phyloP scores from a whole-genome alignment of 2,113 vertebrate genomes.

The zebrafish (Danio rerio) region GRCz12tu NC_133194.1:41773001-41773500 shows the following conservation, averaged over 20 bases:
- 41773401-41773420: too few relatives aligned
- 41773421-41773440: too few relatives aligned
- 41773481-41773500: too few relatives aligned
- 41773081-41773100: constrained; percentile 43
- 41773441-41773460: too few relatives aligned
- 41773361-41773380: too few relatives aligned
- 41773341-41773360: too few relatives aligned
- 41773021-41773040: not conserved
- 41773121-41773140: constrained; percentile 45
- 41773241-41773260: not conserved
- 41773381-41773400: too few relatives aligned
- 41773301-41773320: too few relatives aligned
- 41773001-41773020: not conserved
- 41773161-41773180: constrained; percentile 21
- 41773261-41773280: too few relatives aligned
- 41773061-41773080: constrained; percentile 36
- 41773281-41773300: too few relatives aligned
- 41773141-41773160: constrained; percentile 34
- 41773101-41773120: constrained; percentile 29
- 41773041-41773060: constrained; percentile 1
- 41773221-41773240: not conserved
- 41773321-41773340: too few relatives aligned
- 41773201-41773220: not conserved
- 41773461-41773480: too few relatives aligned
- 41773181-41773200: not conserved